Percentiles rank a stretch among this genome's conserved stretches.
Evolutionary conservation across 2,113 vertebrate species (phyloP).

Genomic region (Recurvirostra avosetta): DNA sequence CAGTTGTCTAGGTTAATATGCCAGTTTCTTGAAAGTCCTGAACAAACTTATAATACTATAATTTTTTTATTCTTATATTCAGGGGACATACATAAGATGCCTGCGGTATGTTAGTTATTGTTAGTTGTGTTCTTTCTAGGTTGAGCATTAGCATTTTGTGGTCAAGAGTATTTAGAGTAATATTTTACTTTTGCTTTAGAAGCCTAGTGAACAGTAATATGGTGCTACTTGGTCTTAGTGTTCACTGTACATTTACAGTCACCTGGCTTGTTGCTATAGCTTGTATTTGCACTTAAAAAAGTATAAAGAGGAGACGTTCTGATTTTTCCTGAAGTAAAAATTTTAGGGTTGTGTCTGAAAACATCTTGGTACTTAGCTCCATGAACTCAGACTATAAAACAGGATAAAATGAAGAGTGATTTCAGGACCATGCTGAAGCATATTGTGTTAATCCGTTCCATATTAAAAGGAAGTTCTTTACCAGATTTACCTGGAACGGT

Average conservation of each 20-base stretch:
- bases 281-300: not conserved
- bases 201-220: not conserved
- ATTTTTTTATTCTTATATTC: not conserved
- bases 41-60: not conserved
- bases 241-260: not conserved
- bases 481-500: conserved; percentile 20
- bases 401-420: not conserved
- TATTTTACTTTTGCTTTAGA: not conserved
- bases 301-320: not conserved
- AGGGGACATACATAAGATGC: not conserved
- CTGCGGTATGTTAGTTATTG: not conserved
- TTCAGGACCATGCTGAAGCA: not conserved
- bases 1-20: not conserved
- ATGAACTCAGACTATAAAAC: not conserved
- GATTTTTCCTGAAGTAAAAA: not conserved
- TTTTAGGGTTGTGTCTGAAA: not conserved
- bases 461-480: not conserved
- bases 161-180: not conserved
- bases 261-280: not conserved
- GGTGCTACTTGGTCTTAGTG: not conserved
- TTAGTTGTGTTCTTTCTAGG: not conserved
- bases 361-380: not conserved
- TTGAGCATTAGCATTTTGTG: not conserved
- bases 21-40: not conserved
- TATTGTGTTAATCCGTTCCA: not conserved